phyloP scores from a whole-genome alignment of 2,888 invertebrate species.

The Andricus curvator region DNA sequence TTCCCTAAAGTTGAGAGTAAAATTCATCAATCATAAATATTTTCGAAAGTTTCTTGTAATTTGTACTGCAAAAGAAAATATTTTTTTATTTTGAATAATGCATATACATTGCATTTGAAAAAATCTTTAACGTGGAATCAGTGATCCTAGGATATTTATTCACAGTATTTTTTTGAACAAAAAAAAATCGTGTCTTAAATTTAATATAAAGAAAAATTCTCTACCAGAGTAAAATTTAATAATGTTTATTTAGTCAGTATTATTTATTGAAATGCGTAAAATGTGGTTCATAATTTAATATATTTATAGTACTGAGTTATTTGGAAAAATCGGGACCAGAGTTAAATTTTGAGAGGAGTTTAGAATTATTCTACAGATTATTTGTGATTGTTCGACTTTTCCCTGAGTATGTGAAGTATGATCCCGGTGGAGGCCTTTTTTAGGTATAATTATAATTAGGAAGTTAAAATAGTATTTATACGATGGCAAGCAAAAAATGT shows the following conservation, averaged over 20 bases:
- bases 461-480: constrained; percentile 15
- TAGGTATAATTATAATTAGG: neutral
- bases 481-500: neutral
- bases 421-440: constrained; percentile 36
- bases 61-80: neutral
- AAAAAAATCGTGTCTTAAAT: neutral
- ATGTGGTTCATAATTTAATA: neutral
- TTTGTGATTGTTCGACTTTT: constrained; percentile 6
- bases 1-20: neutral
- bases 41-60: neutral
- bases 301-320: neutral
- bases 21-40: neutral
- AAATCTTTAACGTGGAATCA: neutral
- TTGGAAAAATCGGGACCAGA: neutral
- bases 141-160: neutral
- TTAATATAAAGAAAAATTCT: neutral
- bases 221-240: neutral
- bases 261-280: constrained; percentile 23
- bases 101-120: neutral
- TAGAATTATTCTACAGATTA: neutral
- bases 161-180: neutral
- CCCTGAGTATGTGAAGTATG: neutral
- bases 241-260: neutral
- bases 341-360: constrained; percentile 3
- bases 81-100: neutral